Evolutionary conservation across 1,140 invertebrate genomes (phyloP).

Genomic region (Pseudomyrmex flavicornis): DNA sequence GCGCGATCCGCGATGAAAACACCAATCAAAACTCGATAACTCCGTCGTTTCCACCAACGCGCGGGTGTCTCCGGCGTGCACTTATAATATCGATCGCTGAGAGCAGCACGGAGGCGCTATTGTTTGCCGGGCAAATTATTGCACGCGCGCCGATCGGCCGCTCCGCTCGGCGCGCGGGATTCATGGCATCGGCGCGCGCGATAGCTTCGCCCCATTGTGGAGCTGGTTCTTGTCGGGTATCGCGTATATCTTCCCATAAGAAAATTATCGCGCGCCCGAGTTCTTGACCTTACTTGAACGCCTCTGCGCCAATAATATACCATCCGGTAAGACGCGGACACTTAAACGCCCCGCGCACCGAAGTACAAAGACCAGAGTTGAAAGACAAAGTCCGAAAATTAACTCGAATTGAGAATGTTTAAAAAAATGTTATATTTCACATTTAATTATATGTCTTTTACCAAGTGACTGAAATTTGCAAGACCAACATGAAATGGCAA

Average conservation of each 20-base stretch:
- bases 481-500: too few species aligned
- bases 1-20: slow-evolving; percentile 58
- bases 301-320: slow-evolving; percentile 41
- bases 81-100: slow-evolving; percentile 45
- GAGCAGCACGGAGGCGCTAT: slow-evolving; percentile 52
- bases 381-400: slow-evolving; percentile 14
- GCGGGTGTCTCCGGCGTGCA: slow-evolving; percentile 35
- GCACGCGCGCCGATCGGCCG: slow-evolving; percentile 53
- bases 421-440: too few species aligned
- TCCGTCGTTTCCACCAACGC: slow-evolving; percentile 40
- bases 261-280: slow-evolving; percentile 58
- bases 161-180: slow-evolving; percentile 27
- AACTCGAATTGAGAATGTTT: neutral
- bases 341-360: slow-evolving; percentile 26
- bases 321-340: slow-evolving; percentile 35
- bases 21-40: slow-evolving; percentile 63
- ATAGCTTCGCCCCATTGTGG: slow-evolving; percentile 42
- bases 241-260: slow-evolving; percentile 51
- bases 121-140: slow-evolving; percentile 60
- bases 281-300: slow-evolving; percentile 62
- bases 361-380: slow-evolving; percentile 7
- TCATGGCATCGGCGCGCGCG: slow-evolving; percentile 31
- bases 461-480: too few species aligned
- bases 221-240: slow-evolving; percentile 37
- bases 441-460: too few species aligned